Conservation (phyloP, 2,113 vertebrate species). For the Otis tarda region DNA sequence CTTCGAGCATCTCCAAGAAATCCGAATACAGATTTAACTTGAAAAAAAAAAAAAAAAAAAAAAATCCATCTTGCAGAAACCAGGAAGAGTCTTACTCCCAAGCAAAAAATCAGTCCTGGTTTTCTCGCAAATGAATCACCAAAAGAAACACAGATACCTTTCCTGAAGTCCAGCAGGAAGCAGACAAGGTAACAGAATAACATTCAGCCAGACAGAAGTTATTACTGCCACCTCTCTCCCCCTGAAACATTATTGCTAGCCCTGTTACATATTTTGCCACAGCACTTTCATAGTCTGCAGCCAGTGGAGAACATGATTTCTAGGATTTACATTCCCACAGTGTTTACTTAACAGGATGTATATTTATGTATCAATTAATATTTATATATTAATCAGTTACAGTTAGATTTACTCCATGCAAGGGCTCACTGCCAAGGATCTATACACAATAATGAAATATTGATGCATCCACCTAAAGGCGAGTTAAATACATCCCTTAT, state of each 20-base stretch:
- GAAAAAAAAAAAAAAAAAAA: background rate
- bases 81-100: background rate
- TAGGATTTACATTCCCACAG: background rate
- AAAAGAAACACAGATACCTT: background rate
- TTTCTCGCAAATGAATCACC: background rate
- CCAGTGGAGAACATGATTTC: background rate
- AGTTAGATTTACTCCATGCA: background rate
- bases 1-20: background rate
- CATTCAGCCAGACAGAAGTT: background rate
- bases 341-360: background rate
- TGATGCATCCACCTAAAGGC: background rate
- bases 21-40: background rate
- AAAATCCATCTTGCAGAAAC: background rate
- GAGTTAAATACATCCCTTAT: slow-evolving; percentile 23
- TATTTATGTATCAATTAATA: background rate
- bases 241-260: background rate
- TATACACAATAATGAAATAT: background rate
- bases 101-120: background rate
- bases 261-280: background rate
- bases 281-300: background rate
- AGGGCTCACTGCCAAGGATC: background rate
- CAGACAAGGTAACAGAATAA: background rate
- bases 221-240: background rate
- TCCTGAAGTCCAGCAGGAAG: background rate
- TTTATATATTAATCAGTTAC: background rate